These are phyloP conservation scores for Scaptodrosophila latifasciaeformis DNA, from an alignment of 2,888 invertebrate species.

Conservation along the genomic window DNA sequence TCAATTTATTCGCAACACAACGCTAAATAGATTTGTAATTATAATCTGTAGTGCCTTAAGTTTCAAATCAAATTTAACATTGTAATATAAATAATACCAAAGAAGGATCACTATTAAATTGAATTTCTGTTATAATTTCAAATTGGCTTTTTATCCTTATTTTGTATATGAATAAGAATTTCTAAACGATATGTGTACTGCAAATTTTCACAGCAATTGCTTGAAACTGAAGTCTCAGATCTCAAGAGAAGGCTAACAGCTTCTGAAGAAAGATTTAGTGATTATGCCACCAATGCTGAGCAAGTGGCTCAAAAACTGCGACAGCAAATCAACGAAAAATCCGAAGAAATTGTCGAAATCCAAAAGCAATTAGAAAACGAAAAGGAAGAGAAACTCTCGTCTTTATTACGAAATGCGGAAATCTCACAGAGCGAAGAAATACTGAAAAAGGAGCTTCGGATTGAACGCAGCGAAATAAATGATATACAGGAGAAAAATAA, in stretches of 20 bases:
- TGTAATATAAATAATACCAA: conserved; percentile 19
- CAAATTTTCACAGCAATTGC: conserved; percentile 55
- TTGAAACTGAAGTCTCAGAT: conserved; percentile 68
- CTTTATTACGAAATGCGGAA: conserved; percentile 85
- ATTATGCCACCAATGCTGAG: conserved; percentile 72
- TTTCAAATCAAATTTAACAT: conserved; percentile 11
- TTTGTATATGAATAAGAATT: too few species aligned
- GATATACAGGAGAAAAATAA: conserved; percentile 77
- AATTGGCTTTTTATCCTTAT: too few species aligned
- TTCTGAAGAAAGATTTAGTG: conserved; percentile 72
- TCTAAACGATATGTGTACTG: too few species aligned
- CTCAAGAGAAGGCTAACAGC: conserved; percentile 65
- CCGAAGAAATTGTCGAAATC: conserved; percentile 61
- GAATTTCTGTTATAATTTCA: background rate
- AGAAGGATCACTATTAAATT: too few species aligned
- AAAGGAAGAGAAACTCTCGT: conserved; percentile 84
- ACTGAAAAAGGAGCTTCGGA: conserved; percentile 83
- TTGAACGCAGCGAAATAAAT: conserved; percentile 80
- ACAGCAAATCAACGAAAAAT: conserved; percentile 60
- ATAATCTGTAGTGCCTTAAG: conserved; percentile 14
- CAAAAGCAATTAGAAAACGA: conserved; percentile 75
- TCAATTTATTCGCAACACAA: conserved; percentile 10
- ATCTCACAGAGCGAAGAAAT: conserved; percentile 88
- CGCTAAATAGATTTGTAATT: conserved; percentile 12
- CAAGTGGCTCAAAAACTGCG: conserved; percentile 66